Evolutionary conservation across 2,888 invertebrate species (phyloP).

Genomic region (Volucella zonaria): DNA sequence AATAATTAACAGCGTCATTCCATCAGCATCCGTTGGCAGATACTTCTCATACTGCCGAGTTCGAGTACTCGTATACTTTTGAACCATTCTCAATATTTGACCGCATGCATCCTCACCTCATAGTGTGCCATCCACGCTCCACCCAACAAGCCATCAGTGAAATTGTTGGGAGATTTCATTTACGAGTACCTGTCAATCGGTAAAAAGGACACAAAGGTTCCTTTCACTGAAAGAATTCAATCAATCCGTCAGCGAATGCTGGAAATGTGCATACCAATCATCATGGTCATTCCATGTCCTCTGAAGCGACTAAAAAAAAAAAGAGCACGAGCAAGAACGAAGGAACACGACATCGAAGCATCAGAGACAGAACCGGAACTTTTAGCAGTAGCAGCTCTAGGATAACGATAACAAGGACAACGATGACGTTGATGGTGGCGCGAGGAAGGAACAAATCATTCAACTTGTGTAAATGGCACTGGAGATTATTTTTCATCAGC

Average conservation of each 20-base stretch:
- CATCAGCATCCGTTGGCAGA: constrained; percentile 16
- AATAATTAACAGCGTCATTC: constrained; percentile 72
- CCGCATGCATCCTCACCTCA: constrained; percentile 55
- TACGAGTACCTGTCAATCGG: constrained; percentile 70
- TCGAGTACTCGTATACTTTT: constrained; percentile 6
- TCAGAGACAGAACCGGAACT: too few species aligned
- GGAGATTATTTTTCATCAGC: constrained; percentile 74
- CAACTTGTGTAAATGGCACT: constrained; percentile 69
- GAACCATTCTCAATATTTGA: constrained; percentile 67
- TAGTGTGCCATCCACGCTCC: neutral
- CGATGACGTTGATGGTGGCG: constrained; percentile 26
- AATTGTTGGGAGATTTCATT: constrained; percentile 71
- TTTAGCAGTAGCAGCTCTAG: neutral
- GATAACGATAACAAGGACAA: constrained; percentile 7
- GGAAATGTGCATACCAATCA: constrained; percentile 73
- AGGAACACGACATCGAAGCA: constrained; percentile 18
- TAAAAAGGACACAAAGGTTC: constrained; percentile 69
- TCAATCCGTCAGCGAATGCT: constrained; percentile 71
- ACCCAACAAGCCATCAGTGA: constrained; percentile 40
- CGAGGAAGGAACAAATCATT: constrained; percentile 73
- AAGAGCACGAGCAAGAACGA: too few species aligned
- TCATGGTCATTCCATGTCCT: constrained; percentile 51
- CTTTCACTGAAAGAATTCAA: constrained; percentile 73
- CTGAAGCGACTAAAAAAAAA: neutral
- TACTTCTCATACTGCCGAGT: neutral